Evolutionary conservation across 1,140 invertebrate species (phyloP), one percentile per base, ranked within the genome.

Genomic region (Bathynomus jamesi): DNA sequence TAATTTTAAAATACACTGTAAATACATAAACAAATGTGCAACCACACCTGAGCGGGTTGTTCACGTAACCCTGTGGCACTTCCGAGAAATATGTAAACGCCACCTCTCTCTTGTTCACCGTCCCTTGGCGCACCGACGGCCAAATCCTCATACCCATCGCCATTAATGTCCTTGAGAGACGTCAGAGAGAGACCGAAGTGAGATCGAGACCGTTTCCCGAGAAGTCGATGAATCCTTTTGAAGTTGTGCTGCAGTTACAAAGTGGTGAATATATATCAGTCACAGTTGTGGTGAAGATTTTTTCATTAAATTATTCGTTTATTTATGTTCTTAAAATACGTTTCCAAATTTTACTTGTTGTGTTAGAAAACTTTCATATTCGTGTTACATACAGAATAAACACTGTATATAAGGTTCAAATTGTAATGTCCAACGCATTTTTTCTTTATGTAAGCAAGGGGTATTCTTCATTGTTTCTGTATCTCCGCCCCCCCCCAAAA

Each of bases 61-160:
- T 17, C 28, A 13, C 11, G 24, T 3, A 75, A 61, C 7, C 72
- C 76, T 10, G 29, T 63, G 7, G 60, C 21, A 0, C 86, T 31
- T 7, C 94, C 94, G 70, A 95, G 83, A 83, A 91, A 94, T 76
- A 97, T 91, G 79, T 29, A 8, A 13, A 13, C 25, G 46, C 46
- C 28, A 10, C 40, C 46, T 28, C 25, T n/a, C 25, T 28, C 4
- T 11, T n/a, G 4, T 13, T 67, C 2, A 90, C 91, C 4, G 61
- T n/a, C 4, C 61, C 95, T 96, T 0, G 94, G 95, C 21, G 94
- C 94, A 13, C 95, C 95, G 65, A 97, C 87, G 0, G 93, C 94
- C 61, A 97, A 83, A 81, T 97, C 95, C 78, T 92, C 90, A 79
- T 87, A 94, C 0, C 89, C 89, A 81, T 97, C 95, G 81, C 91